Evolutionary conservation across 2,113 vertebrate species (phyloP).

Genomic region (Sander lucioperca): DNA sequence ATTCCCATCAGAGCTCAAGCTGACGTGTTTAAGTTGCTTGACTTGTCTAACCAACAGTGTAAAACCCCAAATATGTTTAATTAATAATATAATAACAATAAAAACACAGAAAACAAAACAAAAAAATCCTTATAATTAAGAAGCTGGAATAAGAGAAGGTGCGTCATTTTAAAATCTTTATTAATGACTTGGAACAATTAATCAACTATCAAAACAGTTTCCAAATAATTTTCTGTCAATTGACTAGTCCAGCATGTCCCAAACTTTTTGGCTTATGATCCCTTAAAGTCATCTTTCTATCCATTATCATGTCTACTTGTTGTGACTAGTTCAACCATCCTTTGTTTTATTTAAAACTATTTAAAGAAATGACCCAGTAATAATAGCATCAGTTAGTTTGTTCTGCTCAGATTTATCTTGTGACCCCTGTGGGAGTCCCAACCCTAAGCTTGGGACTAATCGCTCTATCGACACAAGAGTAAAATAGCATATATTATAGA

Average conservation of each 20-base stretch:
- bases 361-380: no score
- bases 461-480: neutral
- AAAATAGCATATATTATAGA: neutral
- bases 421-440: neutral
- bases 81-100: neutral
- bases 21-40: neutral
- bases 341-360: no score
- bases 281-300: neutral
- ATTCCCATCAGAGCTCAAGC: neutral
- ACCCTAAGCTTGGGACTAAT: neutral
- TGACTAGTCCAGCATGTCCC: neutral
- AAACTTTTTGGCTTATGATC: no score
- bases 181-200: neutral
- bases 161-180: neutral
- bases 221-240: neutral
- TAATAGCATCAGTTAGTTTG: no score
- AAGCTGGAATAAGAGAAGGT: neutral
- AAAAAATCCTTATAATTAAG: neutral
- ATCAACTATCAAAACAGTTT: neutral
- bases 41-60: neutral
- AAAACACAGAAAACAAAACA: neutral
- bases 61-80: neutral
- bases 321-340: no score
- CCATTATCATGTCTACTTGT: no score
- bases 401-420: slow-evolving; percentile 5